phyloP scores from a whole-genome alignment of 2,797 vertebrate genomes.

The Chiloscyllium punctatum region DNA sequence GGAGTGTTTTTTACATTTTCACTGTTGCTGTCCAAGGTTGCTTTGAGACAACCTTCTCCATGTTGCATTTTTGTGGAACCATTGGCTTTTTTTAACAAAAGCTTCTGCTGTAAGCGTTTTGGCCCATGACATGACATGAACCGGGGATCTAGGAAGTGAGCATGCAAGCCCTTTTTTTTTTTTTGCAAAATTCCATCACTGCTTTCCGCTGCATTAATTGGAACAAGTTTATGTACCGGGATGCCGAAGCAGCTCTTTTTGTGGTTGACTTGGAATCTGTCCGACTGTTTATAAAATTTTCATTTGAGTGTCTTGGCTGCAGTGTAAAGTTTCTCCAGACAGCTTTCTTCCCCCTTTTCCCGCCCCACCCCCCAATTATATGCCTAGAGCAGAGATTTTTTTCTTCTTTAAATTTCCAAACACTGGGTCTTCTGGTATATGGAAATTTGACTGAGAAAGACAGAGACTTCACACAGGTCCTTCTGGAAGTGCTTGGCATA shows the following conservation, averaged over 20 bases:
- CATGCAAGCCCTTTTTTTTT: neutral
- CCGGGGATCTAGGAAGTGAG: neutral
- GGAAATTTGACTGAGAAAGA: neutral
- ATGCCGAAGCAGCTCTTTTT: neutral
- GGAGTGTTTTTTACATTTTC: neutral
- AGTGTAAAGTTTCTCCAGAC: neutral
- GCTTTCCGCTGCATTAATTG: neutral
- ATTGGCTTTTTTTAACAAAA: neutral
- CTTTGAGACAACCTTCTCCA: neutral
- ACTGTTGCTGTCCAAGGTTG: neutral
- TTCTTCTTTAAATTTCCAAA: neutral
- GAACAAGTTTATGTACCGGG: neutral
- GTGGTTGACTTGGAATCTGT: neutral
- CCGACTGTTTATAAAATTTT: neutral
- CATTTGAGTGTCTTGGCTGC: neutral
- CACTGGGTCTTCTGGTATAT: neutral
- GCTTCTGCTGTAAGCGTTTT: neutral
- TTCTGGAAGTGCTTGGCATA: neutral
- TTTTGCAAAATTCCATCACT: neutral
- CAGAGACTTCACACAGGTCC: slow-evolving; percentile 15
- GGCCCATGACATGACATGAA: neutral
- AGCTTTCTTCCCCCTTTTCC: neutral
- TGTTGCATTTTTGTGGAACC: neutral
- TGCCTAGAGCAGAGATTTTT: neutral
- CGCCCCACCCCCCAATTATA: neutral